Evolutionary conservation across 1,140 invertebrate genomes (phyloP), one percentile per base, ranked within the genome.

Genomic region (Ruditapes philippinarum): DNA sequence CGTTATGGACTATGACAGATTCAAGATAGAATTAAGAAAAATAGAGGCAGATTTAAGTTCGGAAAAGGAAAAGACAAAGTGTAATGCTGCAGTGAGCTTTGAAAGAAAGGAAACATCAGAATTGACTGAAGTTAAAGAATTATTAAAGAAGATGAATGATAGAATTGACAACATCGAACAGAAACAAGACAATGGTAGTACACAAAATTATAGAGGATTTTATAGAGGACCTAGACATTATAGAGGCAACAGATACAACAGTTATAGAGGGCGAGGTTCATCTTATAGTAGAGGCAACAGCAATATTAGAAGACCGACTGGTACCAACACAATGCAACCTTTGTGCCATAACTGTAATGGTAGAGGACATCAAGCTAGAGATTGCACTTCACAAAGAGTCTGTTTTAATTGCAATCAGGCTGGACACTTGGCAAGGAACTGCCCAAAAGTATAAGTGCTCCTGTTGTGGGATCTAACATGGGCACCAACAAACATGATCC

Each of bases 11-110:
- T 79, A 79, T 33, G 51, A 79, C 42, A 51, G 28, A 31, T 79
- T 79, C 51, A 79, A 79, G 49, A 57, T 57, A 28, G 76, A 79
- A 33, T 7, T 79, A 31, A 79, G 76, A 57, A 79, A 79, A 36
- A 51, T 79, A 40, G 62, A 68, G 33, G 25, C 28, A 7, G 62
- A 68, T 31, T 3, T 33, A 19, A 12, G 33, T 2, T 38, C 28
- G 33, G 28, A 31, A 11, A 19, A 31, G 33, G 33, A 68, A 1
- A 68, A 19, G 7, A 68, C 4, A 19, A 68, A 3, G 5, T 33
- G 25, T 19, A 31, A 68, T 9, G 33, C 19, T 7, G 62, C 62
- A 11, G 12, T 33, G 4, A 73, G 40, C 40, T 9, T 38, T 73
- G 38, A 73, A 22, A 73, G 19, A 19, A 73, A 2, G 22, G 36